A percentile compares a stretch with the other conserved stretches of the same genome.
phyloP scores from a whole-genome alignment of 2,797 vertebrate genomes.

The Danio jaintianensis region DNA sequence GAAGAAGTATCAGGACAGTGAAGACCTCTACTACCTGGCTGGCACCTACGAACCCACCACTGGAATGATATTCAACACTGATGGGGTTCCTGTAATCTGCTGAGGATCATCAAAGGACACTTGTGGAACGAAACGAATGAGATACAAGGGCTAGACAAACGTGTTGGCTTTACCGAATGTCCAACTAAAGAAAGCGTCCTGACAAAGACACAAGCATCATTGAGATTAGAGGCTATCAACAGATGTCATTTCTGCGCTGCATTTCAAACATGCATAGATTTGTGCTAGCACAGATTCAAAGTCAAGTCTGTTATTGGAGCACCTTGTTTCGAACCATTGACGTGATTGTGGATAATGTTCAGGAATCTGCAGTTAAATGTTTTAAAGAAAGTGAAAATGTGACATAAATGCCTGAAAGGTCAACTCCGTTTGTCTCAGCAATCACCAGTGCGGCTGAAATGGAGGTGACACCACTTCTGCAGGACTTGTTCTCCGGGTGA shows the following conservation, averaged over 20 bases:
- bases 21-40: conserved; percentile 98
- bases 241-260: conserved; percentile 22
- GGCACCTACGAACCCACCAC: conserved; percentile 99
- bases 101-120: conserved; percentile 67
- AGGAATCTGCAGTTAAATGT: conserved; percentile 7
- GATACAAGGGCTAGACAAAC: conserved; percentile 40
- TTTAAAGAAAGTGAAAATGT: conserved; percentile 19
- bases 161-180: conserved; percentile 36
- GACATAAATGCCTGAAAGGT: conserved; percentile 48
- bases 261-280: conserved; percentile 38
- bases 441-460: conserved; percentile 53
- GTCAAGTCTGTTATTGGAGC: conserved; percentile 23
- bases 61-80: conserved; percentile 99
- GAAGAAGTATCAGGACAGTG: conserved; percentile 96
- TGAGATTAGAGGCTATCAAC: conserved; percentile 16
- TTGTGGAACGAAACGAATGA: conserved; percentile 8
- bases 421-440: conserved; percentile 41
- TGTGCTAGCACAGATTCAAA: not conserved
- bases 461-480: conserved; percentile 46
- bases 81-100: conserved; percentile 96
- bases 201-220: not conserved
- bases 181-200: conserved; percentile 12
- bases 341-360: not conserved
- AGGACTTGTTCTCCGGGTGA: conserved; percentile 41
- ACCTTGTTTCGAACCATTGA: conserved; percentile 4